A percentile compares a stretch with the other conserved stretches of the same genome.
Evolutionary conservation across 2,888 invertebrate species (phyloP).

Genomic region (Gymnocheta viridis): DNA sequence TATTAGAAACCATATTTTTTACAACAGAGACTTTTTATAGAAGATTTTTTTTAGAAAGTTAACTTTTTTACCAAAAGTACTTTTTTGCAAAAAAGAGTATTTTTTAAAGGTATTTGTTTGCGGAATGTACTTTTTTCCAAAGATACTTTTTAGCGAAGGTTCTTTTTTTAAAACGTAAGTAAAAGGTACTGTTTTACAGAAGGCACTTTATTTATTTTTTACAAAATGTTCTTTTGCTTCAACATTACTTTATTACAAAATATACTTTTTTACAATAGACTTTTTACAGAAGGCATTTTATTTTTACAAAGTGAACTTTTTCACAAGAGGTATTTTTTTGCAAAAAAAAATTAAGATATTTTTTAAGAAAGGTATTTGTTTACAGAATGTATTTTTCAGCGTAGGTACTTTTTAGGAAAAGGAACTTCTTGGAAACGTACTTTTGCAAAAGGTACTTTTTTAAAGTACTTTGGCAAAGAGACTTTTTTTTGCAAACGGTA

Average conservation of each 20-base stretch:
- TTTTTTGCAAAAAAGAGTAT: neutral
- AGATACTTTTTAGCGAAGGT: neutral
- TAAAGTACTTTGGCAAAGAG: too few relatives aligned
- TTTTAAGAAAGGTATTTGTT: neutral
- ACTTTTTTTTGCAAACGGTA: too few relatives aligned
- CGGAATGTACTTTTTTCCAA: neutral
- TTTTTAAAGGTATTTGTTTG: neutral
- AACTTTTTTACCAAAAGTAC: neutral
- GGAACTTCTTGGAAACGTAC: too few relatives aligned
- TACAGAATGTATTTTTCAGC: neutral
- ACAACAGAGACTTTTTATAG: too few relatives aligned
- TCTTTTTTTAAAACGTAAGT: neutral
- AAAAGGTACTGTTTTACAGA: neutral
- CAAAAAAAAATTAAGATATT: neutral
- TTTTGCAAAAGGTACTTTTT: neutral
- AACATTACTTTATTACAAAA: neutral
- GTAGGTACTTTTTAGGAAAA: neutral
- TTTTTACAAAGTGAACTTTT: neutral
- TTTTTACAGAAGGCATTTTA: neutral
- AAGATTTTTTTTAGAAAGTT: too few relatives aligned
- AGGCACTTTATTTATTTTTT: neutral
- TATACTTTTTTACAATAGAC: neutral
- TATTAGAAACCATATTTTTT: too few relatives aligned
- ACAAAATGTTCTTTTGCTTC: neutral
- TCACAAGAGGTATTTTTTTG: neutral